Evolutionary conservation across 1,140 invertebrate species (phyloP).

Genomic region (Tetragonula clypearis): DNA sequence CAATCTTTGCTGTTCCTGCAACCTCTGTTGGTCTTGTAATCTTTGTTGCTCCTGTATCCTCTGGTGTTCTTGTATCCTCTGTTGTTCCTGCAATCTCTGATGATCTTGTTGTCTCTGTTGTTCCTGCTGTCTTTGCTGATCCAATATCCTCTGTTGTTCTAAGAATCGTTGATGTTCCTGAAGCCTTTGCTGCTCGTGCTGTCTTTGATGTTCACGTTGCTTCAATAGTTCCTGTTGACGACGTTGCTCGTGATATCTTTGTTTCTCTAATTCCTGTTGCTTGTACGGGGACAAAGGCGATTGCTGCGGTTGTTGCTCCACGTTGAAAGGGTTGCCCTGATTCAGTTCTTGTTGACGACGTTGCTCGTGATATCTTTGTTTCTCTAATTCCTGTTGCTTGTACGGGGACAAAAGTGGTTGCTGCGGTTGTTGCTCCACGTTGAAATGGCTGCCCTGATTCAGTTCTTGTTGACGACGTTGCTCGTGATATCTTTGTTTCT

Average conservation of each 20-base stretch:
- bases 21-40: slow-evolving; percentile 60
- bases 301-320: slow-evolving; percentile 61
- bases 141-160: slow-evolving; percentile 63
- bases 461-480: slow-evolving; percentile 72
- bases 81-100: slow-evolving; percentile 68
- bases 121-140: slow-evolving; percentile 66
- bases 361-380: slow-evolving; percentile 76
- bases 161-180: slow-evolving; percentile 70
- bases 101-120: slow-evolving; percentile 69
- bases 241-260: slow-evolving; percentile 75
- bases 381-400: slow-evolving; percentile 73
- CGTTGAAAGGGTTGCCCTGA: slow-evolving; percentile 53
- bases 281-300: slow-evolving; percentile 58
- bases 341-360: slow-evolving; percentile 62
- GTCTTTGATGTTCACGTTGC: slow-evolving; percentile 69
- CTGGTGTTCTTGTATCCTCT: slow-evolving; percentile 65
- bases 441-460: slow-evolving; percentile 51
- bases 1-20: slow-evolving; percentile 65
- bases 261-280: slow-evolving; percentile 74
- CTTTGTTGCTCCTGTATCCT: slow-evolving; percentile 68
- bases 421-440: slow-evolving; percentile 58
- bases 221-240: slow-evolving; percentile 71
- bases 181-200: slow-evolving; percentile 73
- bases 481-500: slow-evolving; percentile 76
- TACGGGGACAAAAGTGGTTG: slow-evolving; percentile 59